Conservation (phyloP, 2,888 invertebrate species). For the Conchocele bisecta region DNA sequence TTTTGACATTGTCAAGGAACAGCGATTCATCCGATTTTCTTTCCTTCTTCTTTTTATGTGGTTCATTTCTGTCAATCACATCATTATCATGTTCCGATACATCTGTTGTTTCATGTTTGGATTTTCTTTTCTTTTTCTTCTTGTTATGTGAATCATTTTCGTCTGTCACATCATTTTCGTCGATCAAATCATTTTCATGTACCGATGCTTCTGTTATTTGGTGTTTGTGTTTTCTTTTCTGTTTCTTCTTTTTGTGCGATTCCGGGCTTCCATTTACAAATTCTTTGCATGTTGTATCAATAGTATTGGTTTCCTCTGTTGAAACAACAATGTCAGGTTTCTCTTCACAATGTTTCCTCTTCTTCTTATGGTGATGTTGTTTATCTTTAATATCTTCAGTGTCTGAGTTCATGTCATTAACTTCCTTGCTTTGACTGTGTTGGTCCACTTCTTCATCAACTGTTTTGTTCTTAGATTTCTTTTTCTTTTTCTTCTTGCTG, state of each 20-base stretch:
- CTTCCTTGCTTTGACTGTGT: neutral
- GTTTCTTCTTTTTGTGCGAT: no score
- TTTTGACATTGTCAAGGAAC: no score
- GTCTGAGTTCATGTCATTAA: neutral
- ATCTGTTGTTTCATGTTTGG: neutral
- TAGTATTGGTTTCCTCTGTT: no score
- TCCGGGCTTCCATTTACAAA: neutral
- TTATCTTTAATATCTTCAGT: no score
- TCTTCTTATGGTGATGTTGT: no score
- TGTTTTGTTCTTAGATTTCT: neutral
- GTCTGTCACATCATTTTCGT: neutral
- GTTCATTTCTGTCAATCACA: no score
- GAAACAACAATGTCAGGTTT: no score
- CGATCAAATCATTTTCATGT: neutral
- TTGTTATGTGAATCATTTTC: neutral
- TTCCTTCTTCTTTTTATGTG: neutral
- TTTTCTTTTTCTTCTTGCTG: conserved; percentile 10
- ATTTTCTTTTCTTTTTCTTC: conserved; percentile 1
- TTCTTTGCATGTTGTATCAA: no score
- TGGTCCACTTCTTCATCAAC: neutral
- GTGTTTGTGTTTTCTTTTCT: neutral
- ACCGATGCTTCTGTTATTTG: neutral
- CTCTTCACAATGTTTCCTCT: no score
- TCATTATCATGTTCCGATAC: neutral
- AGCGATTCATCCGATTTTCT: no score